Conservation (phyloP, 2,888 invertebrate species). For the Cryptophagus acutangulus region DNA sequence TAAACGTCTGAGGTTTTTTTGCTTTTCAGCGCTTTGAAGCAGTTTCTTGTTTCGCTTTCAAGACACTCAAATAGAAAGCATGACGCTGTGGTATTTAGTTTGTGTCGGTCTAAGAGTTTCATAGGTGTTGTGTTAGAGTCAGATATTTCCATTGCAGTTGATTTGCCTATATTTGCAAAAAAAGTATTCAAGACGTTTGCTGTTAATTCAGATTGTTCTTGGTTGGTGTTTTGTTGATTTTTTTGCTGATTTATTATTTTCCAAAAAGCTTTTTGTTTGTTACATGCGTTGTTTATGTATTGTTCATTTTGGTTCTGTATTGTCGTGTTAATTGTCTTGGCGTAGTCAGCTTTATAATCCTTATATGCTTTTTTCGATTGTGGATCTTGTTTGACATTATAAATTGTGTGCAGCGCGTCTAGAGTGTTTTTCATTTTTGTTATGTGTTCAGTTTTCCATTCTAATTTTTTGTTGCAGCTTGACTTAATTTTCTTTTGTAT, state of each 20-base stretch:
- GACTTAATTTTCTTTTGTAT: not conserved
- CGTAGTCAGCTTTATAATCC: slow-evolving; percentile 8
- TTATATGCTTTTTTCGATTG: too few relatives aligned
- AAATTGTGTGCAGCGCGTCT: too few relatives aligned
- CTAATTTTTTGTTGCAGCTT: not conserved
- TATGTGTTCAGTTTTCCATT: slow-evolving; percentile 2
- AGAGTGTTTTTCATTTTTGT: slow-evolving; percentile 7
- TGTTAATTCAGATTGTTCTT: not conserved
- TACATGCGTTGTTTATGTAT: slow-evolving; percentile 7
- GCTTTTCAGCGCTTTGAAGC: slow-evolving; percentile 5
- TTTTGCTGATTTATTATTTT: slow-evolving; percentile 3
- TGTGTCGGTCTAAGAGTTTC: not conserved
- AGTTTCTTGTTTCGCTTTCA: slow-evolving; percentile 8
- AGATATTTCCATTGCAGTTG: not conserved
- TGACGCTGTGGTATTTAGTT: too few relatives aligned
- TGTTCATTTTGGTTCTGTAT: slow-evolving; percentile 6
- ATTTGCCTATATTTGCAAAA: slow-evolving; percentile 8
- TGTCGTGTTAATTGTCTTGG: not conserved
- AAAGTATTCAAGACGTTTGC: slow-evolving; percentile 10
- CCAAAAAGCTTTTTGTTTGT: slow-evolving; percentile 11
- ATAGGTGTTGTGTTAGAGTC: not conserved
- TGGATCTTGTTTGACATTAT: too few relatives aligned
- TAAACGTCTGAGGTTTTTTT: slow-evolving; percentile 7
- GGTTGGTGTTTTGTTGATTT: slow-evolving; percentile 1
- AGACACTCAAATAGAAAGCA: slow-evolving; percentile 11